Base-by-base conservation (phyloP, 1,140 invertebrate genomes). In the Ostrea denselamellosa region DNA sequence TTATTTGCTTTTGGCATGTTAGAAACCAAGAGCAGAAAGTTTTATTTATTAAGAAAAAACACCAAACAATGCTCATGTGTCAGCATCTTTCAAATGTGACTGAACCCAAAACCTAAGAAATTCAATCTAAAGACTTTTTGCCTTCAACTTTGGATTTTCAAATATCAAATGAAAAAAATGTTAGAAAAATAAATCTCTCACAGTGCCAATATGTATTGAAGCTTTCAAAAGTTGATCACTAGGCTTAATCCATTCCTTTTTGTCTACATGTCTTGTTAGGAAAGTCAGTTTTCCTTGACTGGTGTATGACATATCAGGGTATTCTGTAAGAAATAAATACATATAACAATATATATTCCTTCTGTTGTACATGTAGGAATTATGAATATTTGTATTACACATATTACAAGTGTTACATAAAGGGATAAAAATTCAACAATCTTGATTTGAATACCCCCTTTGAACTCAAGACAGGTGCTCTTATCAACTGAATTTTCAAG, bases 231-330 rank as follows among this genome's bases (percentile, higher is more conserved):
- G 28, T 10, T 83, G 25, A 0, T 58, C 22, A 17, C 8, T 22
- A 12, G 86, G 87, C 77, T 83, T 88, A 7, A 62, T 56, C 44
- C 85, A 56, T 52, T 71, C 8, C 8, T 82, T 58, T 2, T 77
- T 85, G 22, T 85, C 34, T 14, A 51, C 62, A 17, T 85, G 51
- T 34, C 85, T 58, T 14, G 89, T 86, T 22, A 90, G 25, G 44
- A 88, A 90, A n/a, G 85, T 52, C 10, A 90, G 71, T 14, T 90
- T 62, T 7, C 89, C 89, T 14, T 83, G 86, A 52, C 89, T 86
- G 4, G 87, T 86, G 19, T 86, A 86, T 9, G 85, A 85, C 85
- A 88, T 88, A n/a, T 86, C 85, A 0, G 89, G 89, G 25, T 88
- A 90, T 8, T 25, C 89, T 90, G 53, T 8, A 88, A 14, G 7